These are phyloP conservation scores for Bradypodion pumilum DNA, from an alignment of 2,797 vertebrate genomes.

Conservation along the genomic window DNA sequence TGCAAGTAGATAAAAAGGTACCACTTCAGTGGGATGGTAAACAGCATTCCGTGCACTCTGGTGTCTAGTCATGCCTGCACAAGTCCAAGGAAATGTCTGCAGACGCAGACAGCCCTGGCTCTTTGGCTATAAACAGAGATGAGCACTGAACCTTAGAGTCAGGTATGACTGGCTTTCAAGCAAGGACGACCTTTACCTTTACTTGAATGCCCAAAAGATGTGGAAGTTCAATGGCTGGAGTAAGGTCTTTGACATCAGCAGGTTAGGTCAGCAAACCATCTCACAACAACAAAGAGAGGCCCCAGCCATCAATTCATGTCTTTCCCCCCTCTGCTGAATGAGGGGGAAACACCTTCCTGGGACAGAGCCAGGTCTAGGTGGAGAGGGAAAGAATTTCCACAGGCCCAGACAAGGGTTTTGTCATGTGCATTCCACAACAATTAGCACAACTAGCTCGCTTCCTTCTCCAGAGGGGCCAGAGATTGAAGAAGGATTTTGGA, in stretches of 20 bases:
- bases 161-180: too few species aligned
- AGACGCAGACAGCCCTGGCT: too few species aligned
- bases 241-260: not conserved
- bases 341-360: not conserved
- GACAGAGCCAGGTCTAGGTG: not conserved
- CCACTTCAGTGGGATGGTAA: too few species aligned
- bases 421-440: constrained; percentile 25
- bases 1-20: too few species aligned
- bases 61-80: too few species aligned
- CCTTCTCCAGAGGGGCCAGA: constrained; percentile 15
- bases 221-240: not conserved
- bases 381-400: constrained; percentile 11
- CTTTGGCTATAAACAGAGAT: too few species aligned
- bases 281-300: not conserved
- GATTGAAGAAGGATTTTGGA: not conserved
- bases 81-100: too few species aligned
- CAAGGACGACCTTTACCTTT: too few species aligned
- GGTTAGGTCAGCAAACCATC: not conserved
- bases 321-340: not conserved
- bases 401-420: not conserved
- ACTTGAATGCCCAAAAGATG: too few species aligned
- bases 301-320: not conserved
- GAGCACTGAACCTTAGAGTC: too few species aligned
- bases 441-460: constrained; percentile 15
- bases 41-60: too few species aligned